Evolutionary conservation across 2,113 vertebrate genomes (phyloP).

Genomic region (Panthera uncia): DNA sequence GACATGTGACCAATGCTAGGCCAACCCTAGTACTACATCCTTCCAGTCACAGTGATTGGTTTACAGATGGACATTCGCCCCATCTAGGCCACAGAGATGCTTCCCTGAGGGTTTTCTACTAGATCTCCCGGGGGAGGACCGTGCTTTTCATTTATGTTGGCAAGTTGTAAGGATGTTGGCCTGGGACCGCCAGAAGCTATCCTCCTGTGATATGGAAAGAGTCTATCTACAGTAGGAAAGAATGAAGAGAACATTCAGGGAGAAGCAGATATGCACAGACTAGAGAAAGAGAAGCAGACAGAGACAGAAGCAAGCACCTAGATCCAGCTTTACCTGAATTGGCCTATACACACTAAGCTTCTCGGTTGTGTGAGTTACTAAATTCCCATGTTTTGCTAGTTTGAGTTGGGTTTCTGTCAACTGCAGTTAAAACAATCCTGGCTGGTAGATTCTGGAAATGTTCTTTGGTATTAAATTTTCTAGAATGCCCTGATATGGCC

Average conservation of each 20-base stretch:
- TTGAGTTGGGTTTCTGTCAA: conserved; percentile 11
- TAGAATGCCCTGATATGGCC: not conserved
- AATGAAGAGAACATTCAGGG: not conserved
- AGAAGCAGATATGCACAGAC: not conserved
- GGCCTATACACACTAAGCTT: not conserved
- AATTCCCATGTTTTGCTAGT: not conserved
- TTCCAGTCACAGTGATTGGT: not conserved
- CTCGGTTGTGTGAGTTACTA: not conserved
- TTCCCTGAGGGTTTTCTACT: not conserved
- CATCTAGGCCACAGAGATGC: not conserved
- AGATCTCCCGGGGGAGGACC: not conserved
- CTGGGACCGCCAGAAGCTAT: not conserved
- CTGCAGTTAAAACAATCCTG: not conserved
- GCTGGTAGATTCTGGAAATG: not conserved
- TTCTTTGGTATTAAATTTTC: conserved; percentile 26
- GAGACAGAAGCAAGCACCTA: not conserved
- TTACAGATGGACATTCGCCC: not conserved
- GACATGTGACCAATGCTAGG: not conserved
- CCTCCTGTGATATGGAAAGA: not conserved
- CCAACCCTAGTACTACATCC: not conserved
- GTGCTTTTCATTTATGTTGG: not conserved
- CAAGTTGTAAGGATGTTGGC: not conserved
- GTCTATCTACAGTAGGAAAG: not conserved
- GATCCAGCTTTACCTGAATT: not conserved
- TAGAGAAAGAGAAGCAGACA: not conserved